Evolutionary conservation across 2,888 invertebrate genomes (phyloP), one percentile per base, ranked within the genome.

Genomic region (Alviniconcha strummeri): DNA sequence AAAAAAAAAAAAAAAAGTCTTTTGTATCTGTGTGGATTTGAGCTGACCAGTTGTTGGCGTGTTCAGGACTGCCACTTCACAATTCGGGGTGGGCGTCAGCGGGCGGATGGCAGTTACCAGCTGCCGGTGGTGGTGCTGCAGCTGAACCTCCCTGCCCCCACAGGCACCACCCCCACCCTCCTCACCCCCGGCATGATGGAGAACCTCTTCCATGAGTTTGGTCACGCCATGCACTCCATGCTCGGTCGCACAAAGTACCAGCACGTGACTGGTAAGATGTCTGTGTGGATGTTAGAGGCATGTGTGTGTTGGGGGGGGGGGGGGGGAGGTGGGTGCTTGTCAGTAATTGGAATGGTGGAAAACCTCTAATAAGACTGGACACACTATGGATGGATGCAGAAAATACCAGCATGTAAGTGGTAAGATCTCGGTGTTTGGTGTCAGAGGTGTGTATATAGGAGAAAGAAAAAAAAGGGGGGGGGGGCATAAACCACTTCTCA

Each of bases 191-290:
- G 96, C 36, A 96, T 97, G 91, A 96, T 99, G 11, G 99, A 99
- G 94, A 99, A 99, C 94, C 95, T 99, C 88, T 99, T 99, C 94
- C 99, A 99, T 94, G 99, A 99, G 95, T 96, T 98, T 96, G 99
- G 99, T 0, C 99, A 99, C 95, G 99, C 99, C 19, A 96, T 99
- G 95, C 99, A 99, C 94, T 98, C 99, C 36, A 99, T 99, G 98
- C 94, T 99, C 88, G 99, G 98, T 4, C 95, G 98, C 80, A 98
- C 99, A 0, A 95, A 96, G 85, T 97, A 98, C 94, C 99, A 99
- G 94, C 99, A 99, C 94, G 98, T 99, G 76, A 97, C 98, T 5
- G 95, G 94, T 94, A 8, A n/a, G 69, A 6, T 13, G 69, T 17
- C 6, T 17, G 69, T 75, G 75, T 52, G 54, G 75, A 72, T 15